phyloP scores from a whole-genome alignment of 2,888 invertebrate species.

The Nemotelus pantherinus region DNA sequence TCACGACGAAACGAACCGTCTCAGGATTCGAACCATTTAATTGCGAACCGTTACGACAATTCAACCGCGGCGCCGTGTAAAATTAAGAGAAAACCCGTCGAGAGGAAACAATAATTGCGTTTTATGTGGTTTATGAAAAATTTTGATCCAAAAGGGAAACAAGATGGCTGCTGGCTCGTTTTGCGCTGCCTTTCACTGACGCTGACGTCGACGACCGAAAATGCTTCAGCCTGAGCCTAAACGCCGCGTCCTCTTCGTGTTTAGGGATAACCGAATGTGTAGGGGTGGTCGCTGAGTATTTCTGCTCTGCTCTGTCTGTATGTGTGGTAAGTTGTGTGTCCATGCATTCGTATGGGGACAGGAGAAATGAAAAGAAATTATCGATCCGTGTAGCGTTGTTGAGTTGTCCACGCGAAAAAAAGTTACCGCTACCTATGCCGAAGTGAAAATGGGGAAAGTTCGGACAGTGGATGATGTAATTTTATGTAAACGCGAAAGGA shows the following conservation, averaged over 20 bases:
- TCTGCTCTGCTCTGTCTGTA: too few species aligned
- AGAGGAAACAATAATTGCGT: slow-evolving; percentile 35
- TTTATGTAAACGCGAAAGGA: too few species aligned
- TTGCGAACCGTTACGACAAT: slow-evolving; percentile 29
- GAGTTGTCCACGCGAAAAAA: not conserved
- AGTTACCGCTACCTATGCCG: too few species aligned
- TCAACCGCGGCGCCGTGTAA: slow-evolving; percentile 27
- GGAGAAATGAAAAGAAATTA: slow-evolving; percentile 42
- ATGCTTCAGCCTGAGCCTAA: slow-evolving; percentile 29
- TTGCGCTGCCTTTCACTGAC: slow-evolving; percentile 44
- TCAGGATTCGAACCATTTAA: not conserved
- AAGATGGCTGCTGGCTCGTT: slow-evolving; percentile 49
- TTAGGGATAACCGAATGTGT: slow-evolving; percentile 29
- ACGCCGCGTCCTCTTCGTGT: slow-evolving; percentile 30
- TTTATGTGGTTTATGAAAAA: slow-evolving; percentile 45
- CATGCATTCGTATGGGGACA: not conserved
- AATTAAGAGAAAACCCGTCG: slow-evolving; percentile 31
- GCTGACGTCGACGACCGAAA: slow-evolving; percentile 43
- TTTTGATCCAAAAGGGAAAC: slow-evolving; percentile 51
- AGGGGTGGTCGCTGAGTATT: slow-evolving; percentile 34
- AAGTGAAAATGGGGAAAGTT: slow-evolving; percentile 38
- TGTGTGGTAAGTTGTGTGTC: too few species aligned
- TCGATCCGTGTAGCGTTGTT: slow-evolving; percentile 27
- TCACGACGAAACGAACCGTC: slow-evolving; percentile 20
- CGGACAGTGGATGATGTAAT: slow-evolving; percentile 15